Conservation (phyloP, 2,113 vertebrate species). For the Nymphicus hollandicus region DNA sequence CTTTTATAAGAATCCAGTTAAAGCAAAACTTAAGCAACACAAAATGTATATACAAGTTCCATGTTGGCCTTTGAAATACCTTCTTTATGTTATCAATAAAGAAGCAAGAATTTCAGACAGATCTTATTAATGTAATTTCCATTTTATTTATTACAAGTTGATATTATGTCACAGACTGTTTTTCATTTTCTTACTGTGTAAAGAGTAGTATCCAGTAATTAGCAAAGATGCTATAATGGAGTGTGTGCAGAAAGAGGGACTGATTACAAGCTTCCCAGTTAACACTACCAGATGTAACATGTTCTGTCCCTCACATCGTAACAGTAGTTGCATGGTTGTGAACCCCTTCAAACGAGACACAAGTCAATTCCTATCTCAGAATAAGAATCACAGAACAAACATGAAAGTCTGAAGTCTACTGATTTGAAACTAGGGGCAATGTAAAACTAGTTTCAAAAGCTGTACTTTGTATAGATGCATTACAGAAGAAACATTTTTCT, state of each 20-base stretch:
- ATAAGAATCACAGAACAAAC: neutral
- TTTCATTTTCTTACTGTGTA: neutral
- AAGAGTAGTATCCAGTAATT: neutral
- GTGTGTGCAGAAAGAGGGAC: neutral
- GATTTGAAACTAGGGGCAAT: neutral
- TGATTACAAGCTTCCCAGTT: neutral
- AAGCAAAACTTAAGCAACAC: neutral
- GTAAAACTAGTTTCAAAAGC: neutral
- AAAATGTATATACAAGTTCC: neutral
- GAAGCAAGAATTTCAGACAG: neutral
- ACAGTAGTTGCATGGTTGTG: neutral
- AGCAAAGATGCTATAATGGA: neutral
- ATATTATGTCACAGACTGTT: neutral
- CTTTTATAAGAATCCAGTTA: neutral
- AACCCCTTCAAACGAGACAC: neutral
- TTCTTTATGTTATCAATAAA: neutral
- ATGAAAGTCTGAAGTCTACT: neutral
- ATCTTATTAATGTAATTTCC: neutral
- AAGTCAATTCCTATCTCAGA: neutral
- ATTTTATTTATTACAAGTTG: neutral
- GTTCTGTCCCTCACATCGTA: fast-evolving
- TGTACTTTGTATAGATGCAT: neutral
- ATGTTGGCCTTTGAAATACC: neutral
- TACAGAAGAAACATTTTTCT: neutral
- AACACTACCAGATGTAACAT: neutral